Evolutionary conservation across 2,113 vertebrate genomes (phyloP), one percentile per base, ranked within the genome.

Genomic region (Nansenia antarctica): DNA sequence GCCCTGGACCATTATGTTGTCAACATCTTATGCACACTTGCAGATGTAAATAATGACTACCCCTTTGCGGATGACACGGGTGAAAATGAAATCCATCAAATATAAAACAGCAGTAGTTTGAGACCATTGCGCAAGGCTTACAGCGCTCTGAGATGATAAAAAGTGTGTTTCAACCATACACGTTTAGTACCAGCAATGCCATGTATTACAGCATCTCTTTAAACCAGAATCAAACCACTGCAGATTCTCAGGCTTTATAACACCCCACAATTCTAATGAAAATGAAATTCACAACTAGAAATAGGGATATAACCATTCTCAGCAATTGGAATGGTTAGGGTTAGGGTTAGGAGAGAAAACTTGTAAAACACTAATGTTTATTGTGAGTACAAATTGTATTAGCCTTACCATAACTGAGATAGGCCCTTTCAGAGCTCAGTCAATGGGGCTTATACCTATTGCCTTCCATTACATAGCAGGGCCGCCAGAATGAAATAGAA

Each of bases 341-440:
- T n/a, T n/a, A n/a, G n/a, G n/a, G n/a, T n/a, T n/a, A n/a, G n/a
- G n/a, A n/a, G n/a, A n/a, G n/a, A 18, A 59, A 68, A 68, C 54
- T 53, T 74, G 31, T 57, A 55, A 60, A 64, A 81, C 59, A 68
- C 67, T 77, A 68, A 68, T 73, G 67, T 73, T 73, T 81, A 73
- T 81, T 70, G 69, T 67, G 61, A 64, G 74, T 61, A 65, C 75
- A 78, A 83, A 79, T 54, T 78, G 34, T 69, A 61, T 84, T 66
- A 77, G 37, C 45, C 34, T 49, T 14, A 9, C 42, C 53, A 61
- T 62, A 76, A 78, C 63, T 60, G 32, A 70, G 78, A 73, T 24
- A 30, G 69, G 72, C 65, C 55, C 47, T 64, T 62, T 60, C n/a
- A 73, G 69, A 80, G 62, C 68, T 73, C 71, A 42, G 42, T 83